Base-by-base conservation (phyloP, 1,140 invertebrate species). In the Triops cancriformis region DNA sequence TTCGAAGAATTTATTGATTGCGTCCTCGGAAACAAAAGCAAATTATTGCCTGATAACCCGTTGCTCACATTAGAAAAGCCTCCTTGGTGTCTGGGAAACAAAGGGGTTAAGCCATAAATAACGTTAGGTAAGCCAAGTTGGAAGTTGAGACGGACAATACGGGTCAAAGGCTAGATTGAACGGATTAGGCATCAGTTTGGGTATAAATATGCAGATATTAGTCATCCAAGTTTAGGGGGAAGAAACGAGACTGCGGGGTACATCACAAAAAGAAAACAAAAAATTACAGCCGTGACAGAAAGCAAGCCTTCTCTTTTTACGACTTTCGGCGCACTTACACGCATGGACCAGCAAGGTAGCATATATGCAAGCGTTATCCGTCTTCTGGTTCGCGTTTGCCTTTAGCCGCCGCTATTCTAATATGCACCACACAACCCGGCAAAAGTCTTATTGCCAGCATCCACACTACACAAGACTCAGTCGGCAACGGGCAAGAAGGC, bases 201-300 rank as follows among this genome's bases (percentile, higher is more conserved):
- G 14, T 64, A 64, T 64, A 64, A 64, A 64, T 64, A 64, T 64
- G 51, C 51, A 64, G 51, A 64, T 64, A 64, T 64, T 64, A 64
- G 51, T 64, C 51, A 64, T 64, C 31, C 31, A 37, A 37, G 31
- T 37, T 37, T 37, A 64, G 10, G 14, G 14, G 14, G 51, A 14
- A 64, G n/a, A 7, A 64, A 64, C 18, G 51, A 64, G 51, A 64
- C n/a, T 6, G 51, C 51, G 51, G 51, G 51, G 10, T 64, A 14
- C 51, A 12, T 64, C 18, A 64, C 3, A 23, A 64, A 64, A 23
- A 23, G 31, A 37, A 7, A 37, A 37, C 31, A 64, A 64, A 64
- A 64, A 64, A 64, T 64, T 64, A 64, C 51, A 64, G 23, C 51
- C 51, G 51, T 64, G 51, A 64, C 51, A 64, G 51, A 64, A 64